Conservation (phyloP, 1,140 invertebrate species). For the Drosophila orena region DNA sequence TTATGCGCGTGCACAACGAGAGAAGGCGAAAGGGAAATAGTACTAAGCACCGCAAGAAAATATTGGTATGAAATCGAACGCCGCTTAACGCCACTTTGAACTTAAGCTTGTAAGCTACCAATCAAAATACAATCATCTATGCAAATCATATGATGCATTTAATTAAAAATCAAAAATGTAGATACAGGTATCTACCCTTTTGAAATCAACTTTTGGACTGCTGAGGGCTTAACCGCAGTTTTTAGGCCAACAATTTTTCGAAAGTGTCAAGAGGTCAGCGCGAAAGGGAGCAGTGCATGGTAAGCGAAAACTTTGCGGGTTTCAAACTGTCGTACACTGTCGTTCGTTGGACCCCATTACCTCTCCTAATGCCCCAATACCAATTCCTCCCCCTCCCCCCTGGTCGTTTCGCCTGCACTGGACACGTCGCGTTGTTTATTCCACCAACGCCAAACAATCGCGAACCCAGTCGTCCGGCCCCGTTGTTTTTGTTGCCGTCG, state of each 20-base stretch:
- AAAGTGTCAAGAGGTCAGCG: constrained; percentile 30
- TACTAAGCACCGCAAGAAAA: constrained; percentile 9
- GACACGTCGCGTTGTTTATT: constrained; percentile 80
- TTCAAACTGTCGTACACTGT: constrained; percentile 50
- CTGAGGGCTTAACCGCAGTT: background rate
- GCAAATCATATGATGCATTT: background rate
- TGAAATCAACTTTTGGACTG: no score
- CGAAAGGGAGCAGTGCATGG: constrained; percentile 25
- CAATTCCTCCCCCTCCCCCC: background rate
- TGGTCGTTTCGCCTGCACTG: constrained; percentile 58
- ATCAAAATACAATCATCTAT: no score
- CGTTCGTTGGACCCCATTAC: constrained; percentile 7
- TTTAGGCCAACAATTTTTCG: background rate
- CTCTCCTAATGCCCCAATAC: background rate
- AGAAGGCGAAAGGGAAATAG: constrained; percentile 1
- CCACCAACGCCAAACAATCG: constrained; percentile 78
- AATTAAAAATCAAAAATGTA: no score
- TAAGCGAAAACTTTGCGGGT: constrained; percentile 75
- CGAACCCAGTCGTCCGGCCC: constrained; percentile 42
- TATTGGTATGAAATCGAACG: background rate
- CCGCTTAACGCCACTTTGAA: no score
- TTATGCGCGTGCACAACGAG: constrained; percentile 71
- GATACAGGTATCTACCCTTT: no score
- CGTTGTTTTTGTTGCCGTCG: constrained; percentile 57
- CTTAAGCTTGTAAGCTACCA: no score